A percentile compares a stretch with the other conserved stretches of the same genome.
These are phyloP conservation scores for Pseudochaenichthys georgianus DNA, from an alignment of 2,797 vertebrate species.

Conservation along the genomic window DNA sequence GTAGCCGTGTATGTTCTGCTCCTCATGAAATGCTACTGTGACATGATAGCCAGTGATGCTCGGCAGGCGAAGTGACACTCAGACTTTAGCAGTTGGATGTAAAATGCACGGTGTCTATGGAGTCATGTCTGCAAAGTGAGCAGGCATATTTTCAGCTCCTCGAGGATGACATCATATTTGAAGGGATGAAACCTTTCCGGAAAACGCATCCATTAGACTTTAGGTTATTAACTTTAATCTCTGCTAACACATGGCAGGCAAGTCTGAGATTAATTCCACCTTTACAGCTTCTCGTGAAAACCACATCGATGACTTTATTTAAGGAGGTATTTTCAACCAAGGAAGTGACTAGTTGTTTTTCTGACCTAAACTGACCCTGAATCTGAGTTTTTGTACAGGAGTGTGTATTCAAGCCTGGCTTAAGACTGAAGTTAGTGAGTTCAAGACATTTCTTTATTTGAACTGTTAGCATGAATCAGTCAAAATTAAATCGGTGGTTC, in stretches of 20 bases:
- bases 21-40: conserved; percentile 23
- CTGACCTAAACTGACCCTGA: too few relatives aligned
- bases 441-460: too few relatives aligned
- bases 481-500: too few relatives aligned
- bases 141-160: background rate
- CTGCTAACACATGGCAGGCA: background rate
- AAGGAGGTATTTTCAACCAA: too few relatives aligned
- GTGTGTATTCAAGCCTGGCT: too few relatives aligned
- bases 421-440: background rate
- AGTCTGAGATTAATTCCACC: background rate
- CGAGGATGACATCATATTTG: conserved; percentile 11
- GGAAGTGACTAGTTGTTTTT: too few relatives aligned
- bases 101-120: conserved; percentile 42
- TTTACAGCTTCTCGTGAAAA: conserved; percentile 2
- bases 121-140: conserved; percentile 42
- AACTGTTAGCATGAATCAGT: too few relatives aligned
- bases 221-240: conserved; percentile 23
- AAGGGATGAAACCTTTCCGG: conserved; percentile 23
- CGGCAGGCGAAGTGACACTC: conserved; percentile 17
- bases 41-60: conserved; percentile 48
- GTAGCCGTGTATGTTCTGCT: conserved; percentile 25
- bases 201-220: background rate
- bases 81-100: conserved; percentile 54
- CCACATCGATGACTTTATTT: background rate
- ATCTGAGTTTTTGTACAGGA: too few relatives aligned